These are phyloP conservation scores for Semnornis frantzii DNA, from an alignment of 2,113 vertebrate genomes.

Conservation along the genomic window DNA sequence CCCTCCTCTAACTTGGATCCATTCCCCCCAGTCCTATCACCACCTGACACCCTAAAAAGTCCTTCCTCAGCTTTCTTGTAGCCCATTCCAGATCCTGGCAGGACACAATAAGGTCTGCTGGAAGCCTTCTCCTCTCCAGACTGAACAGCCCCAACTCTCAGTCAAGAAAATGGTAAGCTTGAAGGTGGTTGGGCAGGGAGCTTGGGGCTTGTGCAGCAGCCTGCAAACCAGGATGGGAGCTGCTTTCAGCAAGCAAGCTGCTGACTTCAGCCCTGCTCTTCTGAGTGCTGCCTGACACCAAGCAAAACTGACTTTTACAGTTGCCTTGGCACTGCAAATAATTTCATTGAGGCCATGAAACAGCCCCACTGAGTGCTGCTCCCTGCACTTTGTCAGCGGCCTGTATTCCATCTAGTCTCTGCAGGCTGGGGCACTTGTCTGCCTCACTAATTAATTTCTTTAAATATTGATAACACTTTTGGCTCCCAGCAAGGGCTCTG, in stretches of 20 bases:
- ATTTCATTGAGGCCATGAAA: constrained; percentile 26
- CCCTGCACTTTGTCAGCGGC: constrained; percentile 36
- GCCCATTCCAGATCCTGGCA: no score
- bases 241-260: neutral
- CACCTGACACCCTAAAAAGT: no score
- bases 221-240: neutral
- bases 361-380: neutral
- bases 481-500: constrained; percentile 23
- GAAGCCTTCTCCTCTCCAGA: neutral
- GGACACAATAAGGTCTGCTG: neutral
- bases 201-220: neutral
- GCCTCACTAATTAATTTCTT: constrained; percentile 29
- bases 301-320: neutral
- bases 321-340: neutral
- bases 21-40: no score
- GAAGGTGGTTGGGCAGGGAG: neutral
- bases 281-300: neutral
- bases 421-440: neutral
- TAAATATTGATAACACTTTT: constrained; percentile 71
- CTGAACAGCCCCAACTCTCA: no score
- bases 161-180: no score
- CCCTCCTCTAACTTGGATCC: no score
- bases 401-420: constrained; percentile 19
- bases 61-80: no score
- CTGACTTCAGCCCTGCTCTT: neutral